phyloP scores from a whole-genome alignment of 2,797 vertebrate species.

The Myripristis murdjan region DNA sequence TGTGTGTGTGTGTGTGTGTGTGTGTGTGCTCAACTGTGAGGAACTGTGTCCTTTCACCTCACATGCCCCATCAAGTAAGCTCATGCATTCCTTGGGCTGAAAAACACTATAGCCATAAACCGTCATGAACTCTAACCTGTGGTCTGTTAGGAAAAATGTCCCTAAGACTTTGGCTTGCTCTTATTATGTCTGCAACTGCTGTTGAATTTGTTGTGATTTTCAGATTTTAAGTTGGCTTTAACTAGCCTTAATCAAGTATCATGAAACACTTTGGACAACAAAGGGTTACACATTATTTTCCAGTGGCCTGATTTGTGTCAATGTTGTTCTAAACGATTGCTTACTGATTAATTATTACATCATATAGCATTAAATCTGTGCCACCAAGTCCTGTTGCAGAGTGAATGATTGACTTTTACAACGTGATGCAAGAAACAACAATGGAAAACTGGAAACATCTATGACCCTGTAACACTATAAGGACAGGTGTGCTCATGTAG shows the following conservation, averaged over 20 bases:
- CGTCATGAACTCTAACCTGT: not conserved
- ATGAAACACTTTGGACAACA: no score
- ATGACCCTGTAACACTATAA: no score
- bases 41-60: not conserved
- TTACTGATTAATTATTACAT: conserved; percentile 23
- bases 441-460: not conserved
- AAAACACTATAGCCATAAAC: not conserved
- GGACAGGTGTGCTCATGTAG: no score
- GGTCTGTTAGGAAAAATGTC: not conserved
- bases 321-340: not conserved
- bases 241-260: no score
- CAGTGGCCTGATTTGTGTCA: not conserved
- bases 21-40: not conserved
- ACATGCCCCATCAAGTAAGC: not conserved
- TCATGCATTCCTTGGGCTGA: not conserved
- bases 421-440: not conserved
- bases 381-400: not conserved
- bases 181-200: not conserved
- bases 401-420: conserved; percentile 20
- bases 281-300: not conserved
- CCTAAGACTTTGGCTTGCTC: not conserved
- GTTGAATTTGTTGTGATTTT: not conserved
- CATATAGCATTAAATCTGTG: not conserved
- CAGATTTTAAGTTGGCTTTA: no score
- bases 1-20: not conserved